Base-by-base conservation (phyloP, 2,797 vertebrate species). In the Mycteria americana region DNA sequence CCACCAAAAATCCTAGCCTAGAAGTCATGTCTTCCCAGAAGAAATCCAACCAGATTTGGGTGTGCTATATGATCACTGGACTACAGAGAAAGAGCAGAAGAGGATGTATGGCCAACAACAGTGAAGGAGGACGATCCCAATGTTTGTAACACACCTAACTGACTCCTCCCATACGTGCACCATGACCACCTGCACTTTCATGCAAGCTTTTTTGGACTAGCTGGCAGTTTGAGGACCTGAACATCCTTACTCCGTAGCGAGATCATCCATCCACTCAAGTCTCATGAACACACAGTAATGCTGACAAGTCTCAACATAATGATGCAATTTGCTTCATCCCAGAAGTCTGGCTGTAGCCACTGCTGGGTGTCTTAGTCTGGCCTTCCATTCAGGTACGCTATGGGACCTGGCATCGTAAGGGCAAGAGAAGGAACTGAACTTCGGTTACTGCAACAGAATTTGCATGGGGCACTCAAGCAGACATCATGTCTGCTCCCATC, bases 111-210 rank as follows among this genome's bases (percentile, higher is more conserved):
- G 59, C 17, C 39, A 69, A 43, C 22, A 64, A 13, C 4, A 54
- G 65, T 27, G 27, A 3, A 73, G 73, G 3, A 67, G 37, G 53
- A 74, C 69, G 46, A 82, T 24, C 18, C 24, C 67, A 30, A 14
- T 3, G 45, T 30, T 8, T 59, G 23, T 8, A 63, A 63, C 50
- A 41, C 39, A n/a, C 35, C 39, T 31, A 31, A 39, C 45, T 31
- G 56, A 17, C n/a, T 63, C 53, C 41, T 56, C 30, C 53, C 8
- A 0, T 4, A 13, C 0, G 9, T 18, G 12, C 37, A 74, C 31
- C 24, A 41, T 2, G 18, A 67, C 17, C 59, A 27, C 39, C 25
- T 43, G 23, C 64, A n/a, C 37, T 15, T 43, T 10, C 45, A 41
- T 6, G 37, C 46, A 60, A 69, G 51, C 41, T 45, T 33, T 56